Evolutionary conservation across 2,113 vertebrate species (phyloP).

Genomic region (Vulpes lagopus): DNA sequence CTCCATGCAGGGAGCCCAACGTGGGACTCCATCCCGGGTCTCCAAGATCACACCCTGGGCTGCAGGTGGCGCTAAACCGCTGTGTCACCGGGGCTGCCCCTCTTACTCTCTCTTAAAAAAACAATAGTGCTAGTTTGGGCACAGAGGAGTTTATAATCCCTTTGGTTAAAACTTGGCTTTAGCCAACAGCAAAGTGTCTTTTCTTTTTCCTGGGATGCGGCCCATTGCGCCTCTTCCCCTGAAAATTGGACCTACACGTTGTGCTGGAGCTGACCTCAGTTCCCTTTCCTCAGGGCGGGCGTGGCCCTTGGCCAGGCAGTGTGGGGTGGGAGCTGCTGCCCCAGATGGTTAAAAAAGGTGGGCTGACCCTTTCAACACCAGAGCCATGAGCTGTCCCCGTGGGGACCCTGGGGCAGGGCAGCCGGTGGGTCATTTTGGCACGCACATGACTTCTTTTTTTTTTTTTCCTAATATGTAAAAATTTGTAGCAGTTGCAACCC

Average conservation of each 20-base stretch:
- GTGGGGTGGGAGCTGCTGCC: neutral
- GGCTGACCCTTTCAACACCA: neutral
- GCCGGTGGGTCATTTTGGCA: neutral
- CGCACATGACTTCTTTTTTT: neutral
- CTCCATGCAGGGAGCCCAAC: too few relatives aligned
- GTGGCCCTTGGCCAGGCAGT: neutral
- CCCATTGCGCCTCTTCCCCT: neutral
- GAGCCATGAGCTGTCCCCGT: rapidly evolving
- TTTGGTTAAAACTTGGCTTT: conserved; percentile 9
- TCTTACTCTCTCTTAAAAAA: neutral
- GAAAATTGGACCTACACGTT: neutral
- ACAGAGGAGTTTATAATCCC: conserved; percentile 43
- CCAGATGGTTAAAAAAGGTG: neutral
- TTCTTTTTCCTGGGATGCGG: neutral
- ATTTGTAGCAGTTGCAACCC: neutral
- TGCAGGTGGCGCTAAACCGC: too few relatives aligned
- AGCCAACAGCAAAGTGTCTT: neutral
- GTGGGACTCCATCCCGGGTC: too few relatives aligned
- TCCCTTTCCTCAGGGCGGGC: neutral
- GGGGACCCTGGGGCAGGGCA: neutral
- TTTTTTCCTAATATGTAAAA: neutral
- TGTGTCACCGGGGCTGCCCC: too few relatives aligned
- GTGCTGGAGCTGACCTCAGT: neutral
- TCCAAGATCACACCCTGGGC: too few relatives aligned
- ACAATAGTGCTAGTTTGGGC: neutral